A percentile compares a stretch with the other conserved stretches of the same genome.
These are phyloP conservation scores for Pseudochirops corinnae DNA, from an alignment of 2,797 vertebrate species.

Conservation along the genomic window DNA sequence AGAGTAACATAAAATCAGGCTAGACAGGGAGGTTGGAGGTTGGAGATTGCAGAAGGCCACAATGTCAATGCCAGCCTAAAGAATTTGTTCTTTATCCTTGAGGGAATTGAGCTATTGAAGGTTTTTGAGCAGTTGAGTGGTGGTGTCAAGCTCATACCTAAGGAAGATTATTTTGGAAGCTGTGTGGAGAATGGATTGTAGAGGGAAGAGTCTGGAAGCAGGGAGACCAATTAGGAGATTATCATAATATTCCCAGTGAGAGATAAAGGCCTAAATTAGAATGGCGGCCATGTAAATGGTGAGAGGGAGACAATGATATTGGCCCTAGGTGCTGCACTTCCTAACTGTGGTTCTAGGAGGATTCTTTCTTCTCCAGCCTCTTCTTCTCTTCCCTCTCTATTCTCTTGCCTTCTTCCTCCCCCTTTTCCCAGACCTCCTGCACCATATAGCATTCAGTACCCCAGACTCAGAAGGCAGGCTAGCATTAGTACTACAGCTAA, in stretches of 20 bases:
- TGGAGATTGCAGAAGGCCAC: neutral
- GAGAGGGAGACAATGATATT: neutral
- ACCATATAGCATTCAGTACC: neutral
- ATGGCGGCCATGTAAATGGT: neutral
- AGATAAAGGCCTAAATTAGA: neutral
- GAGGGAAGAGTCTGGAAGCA: neutral
- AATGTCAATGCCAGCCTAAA: neutral
- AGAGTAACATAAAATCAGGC: neutral
- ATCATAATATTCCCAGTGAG: neutral
- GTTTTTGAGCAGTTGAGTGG: neutral
- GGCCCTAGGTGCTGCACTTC: neutral
- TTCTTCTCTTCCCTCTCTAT: neutral
- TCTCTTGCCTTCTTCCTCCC: neutral
- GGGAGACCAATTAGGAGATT: neutral
- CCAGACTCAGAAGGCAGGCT: neutral
- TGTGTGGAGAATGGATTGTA: neutral
- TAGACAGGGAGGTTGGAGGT: neutral
- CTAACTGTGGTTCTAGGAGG: neutral
- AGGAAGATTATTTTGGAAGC: neutral
- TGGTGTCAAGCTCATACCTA: neutral
- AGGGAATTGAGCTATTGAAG: neutral
- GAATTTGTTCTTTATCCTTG: neutral
- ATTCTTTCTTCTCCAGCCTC: neutral
- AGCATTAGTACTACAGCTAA: neutral
- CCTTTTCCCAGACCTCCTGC: neutral